These are phyloP conservation scores for Meta bourneti DNA, from an alignment of 2,888 invertebrate genomes.

Conservation along the genomic window DNA sequence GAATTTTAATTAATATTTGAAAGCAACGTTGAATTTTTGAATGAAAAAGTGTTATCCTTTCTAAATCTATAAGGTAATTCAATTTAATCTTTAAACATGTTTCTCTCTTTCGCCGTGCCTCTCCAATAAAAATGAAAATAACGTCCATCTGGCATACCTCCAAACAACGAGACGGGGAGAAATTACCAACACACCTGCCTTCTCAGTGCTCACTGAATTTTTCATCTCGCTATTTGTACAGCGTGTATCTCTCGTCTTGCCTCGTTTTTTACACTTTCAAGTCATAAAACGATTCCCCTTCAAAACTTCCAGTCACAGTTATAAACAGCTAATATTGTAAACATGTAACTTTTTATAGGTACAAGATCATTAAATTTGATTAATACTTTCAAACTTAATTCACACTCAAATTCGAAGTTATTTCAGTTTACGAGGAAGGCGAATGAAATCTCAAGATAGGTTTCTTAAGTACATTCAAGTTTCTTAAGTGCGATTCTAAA, in stretches of 20 bases:
- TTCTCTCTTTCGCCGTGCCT: too few species aligned
- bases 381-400: not conserved
- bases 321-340: not conserved
- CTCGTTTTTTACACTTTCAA: not conserved
- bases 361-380: not conserved
- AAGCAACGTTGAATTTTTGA: too few species aligned
- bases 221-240: not conserved
- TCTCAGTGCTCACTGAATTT: not conserved
- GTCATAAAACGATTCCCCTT: not conserved
- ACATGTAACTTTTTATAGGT: not conserved
- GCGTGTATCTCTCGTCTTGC: not conserved
- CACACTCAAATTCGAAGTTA: not conserved
- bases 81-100: not conserved
- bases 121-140: not conserved
- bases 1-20: too few species aligned
- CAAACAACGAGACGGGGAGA: not conserved
- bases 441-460: too few species aligned
- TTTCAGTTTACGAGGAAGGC: too few species aligned
- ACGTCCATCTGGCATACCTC: not conserved
- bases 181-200: constrained; percentile 16
- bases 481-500: too few species aligned
- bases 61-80: not conserved
- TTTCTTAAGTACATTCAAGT: too few species aligned
- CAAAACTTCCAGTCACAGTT: not conserved
- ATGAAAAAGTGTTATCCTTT: too few species aligned